Base-by-base conservation (phyloP, 1,140 invertebrate genomes). In the Teleopsis dalmanni region DNA sequence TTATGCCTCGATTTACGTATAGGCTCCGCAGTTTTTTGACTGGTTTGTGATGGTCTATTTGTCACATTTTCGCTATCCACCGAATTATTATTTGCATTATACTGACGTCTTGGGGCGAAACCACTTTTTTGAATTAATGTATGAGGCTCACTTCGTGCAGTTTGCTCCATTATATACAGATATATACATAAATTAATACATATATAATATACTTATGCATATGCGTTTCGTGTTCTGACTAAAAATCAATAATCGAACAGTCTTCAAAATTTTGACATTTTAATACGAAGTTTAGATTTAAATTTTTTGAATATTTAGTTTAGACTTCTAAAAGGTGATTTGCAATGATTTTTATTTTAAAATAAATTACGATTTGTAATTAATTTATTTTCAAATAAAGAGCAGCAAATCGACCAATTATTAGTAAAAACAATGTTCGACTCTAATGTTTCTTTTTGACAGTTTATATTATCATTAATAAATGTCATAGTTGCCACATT, bases 301-400 rank as follows among this genome's bases (percentile, higher is more conserved):
- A 14, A 14, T 16, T 8, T 13, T 16, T 4, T 29, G 16, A 41
- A 14, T 48, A 60, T 56, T 61, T 47, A 54, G 54, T 37, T 36
- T 49, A 58, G 44, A 58, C 51, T 43, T 25, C 13, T 51, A 11
- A 34, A 8, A 37, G 41, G 53, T 56, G 59, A 55, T 64, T 65
- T 67, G 51, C 50, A 57, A 64, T 67, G 64, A 57, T 62, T 67
- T 67, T 67, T 67, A 67, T 67, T 65, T 62, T 67, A 67, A 62
- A 66, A 65, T 67, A 67, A 67, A 67, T 67, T 52, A 41, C 47
- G 49, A 49, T 53, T 46, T 49, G 35, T 64, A 67, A 62, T 29
- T 44, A 52, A 67, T 67, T 67, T 60, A 67, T 67, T 62, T 59
- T 67, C 66, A 67, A 67, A 67, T 67, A 67, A 67, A 67, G 64